Percentiles rank a stretch among this genome's conserved stretches.
Conservation (phyloP, 2,113 vertebrate species). For the Chunga burmeisteri region DNA sequence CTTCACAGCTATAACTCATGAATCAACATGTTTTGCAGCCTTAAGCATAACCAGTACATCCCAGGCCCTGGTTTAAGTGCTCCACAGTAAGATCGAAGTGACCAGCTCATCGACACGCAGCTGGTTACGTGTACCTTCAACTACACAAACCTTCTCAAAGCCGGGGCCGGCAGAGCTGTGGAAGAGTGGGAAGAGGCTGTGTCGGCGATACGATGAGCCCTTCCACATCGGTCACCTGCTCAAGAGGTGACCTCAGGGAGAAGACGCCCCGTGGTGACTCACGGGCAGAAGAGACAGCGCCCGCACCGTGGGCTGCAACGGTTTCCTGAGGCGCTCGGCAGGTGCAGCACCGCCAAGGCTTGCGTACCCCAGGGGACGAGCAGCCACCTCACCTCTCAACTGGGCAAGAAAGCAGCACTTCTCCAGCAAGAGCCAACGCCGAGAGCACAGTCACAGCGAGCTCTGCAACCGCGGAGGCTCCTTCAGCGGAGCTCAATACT, state of each 20-base stretch:
- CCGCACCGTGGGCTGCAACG: fast-evolving
- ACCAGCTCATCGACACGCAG: background rate
- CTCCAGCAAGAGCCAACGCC: background rate
- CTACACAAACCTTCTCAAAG: too few species aligned
- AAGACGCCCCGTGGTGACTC: fast-evolving
- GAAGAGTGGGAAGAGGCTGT: background rate
- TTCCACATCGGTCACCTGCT: fast-evolving
- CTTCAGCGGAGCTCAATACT: fast-evolving
- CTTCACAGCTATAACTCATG: fast-evolving
- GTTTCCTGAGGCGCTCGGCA: background rate
- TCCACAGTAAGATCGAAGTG: fast-evolving
- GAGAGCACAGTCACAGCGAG: fast-evolving
- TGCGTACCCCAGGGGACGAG: background rate
- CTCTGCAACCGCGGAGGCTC: background rate
- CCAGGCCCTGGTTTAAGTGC: too few species aligned
- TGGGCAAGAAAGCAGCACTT: fast-evolving
- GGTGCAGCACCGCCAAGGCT: background rate
- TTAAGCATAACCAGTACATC: fast-evolving
- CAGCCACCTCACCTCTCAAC: background rate
- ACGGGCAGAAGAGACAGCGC: background rate
- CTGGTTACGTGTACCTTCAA: fast-evolving
- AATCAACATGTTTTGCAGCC: fast-evolving
- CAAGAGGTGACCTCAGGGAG: background rate
- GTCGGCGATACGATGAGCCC: fast-evolving
- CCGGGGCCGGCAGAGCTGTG: background rate